Base-by-base conservation (phyloP, 2,888 invertebrate species). In the Harpalus rufipes region DNA sequence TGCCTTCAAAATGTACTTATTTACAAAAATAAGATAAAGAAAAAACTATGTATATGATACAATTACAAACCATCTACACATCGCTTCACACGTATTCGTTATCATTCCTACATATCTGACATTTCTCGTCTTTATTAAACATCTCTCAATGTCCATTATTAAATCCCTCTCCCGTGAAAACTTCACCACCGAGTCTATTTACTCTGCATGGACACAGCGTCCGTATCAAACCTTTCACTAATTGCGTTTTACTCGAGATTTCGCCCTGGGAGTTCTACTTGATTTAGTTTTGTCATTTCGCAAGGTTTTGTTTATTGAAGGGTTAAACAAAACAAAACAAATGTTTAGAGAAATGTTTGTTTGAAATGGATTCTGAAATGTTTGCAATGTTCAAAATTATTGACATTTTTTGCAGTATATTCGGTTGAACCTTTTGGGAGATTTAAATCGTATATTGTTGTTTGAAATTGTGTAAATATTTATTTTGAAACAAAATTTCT, bases 211-310 rank as follows among this genome's bases (percentile, higher is more conserved):
- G 44, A 8, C 44, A 1, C 1, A 3, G 44, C 2, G 44, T 51
- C 44, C 44, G 44, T 51, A 51, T 51, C 44, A 51, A 51, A 12
- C 44, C 68, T 12, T 25, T 68, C 32, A 32, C 32, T 68, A 68
- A 68, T 68, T 68, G 68, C 32, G 39, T 68, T 68, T 39, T 68
- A 65, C 32, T 12, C 65, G 32, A 39, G 68, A 25, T 39, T 68
- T 68, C 68, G 32, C 8, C 68, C 25, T 21, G 59, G 59, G 68
- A 68, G 32, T 68, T 68, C 32, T 68, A 68, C 68, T 68, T 68
- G 68, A 68, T 39, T 68, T 68, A 68, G 68, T 68, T 68, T 68
- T 68, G 68, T 68, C n/a, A 68, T 68, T 68, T 12, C n/a, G 41
- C 68, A 68, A 39, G 39, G 39, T 14, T 68, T 39, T 68, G 39